Evolutionary conservation across 2,888 invertebrate genomes (phyloP), one percentile per base, ranked within the genome.

Genomic region (Eupithecia subumbrata): DNA sequence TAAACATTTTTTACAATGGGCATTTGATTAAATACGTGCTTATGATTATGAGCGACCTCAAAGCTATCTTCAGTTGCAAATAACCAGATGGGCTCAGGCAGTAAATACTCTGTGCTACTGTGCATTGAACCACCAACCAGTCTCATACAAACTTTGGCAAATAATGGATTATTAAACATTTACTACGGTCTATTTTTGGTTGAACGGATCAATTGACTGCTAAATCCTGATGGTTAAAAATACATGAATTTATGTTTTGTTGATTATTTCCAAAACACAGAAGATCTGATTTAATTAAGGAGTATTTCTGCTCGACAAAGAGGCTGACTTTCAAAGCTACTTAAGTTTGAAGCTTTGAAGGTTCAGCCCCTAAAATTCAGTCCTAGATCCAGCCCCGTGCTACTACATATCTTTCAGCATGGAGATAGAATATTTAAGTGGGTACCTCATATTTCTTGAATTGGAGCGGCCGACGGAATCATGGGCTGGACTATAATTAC

Each of bases 371-470:
- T 64, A 37, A n/a, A n/a, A 48, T 11, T 40, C 11, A 16, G 22
- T 16, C 52, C 48, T 71, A 40, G 30, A 88, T 91, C 86, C 91
- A 81, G 43, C 64, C n/a, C 73, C 40, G 73, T 69, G 52, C 79
- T 82, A 86, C 86, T 87, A 89, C 86, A 89, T 87, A 89, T 88
- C 87, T 88, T 85, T 78, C 80, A 82, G 80, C 84, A 84, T 85
- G 88, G 86, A 90, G 92, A 92, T 92, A 89, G 92, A 93, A 93
- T 93, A 91, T 89, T 89, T 86, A 87, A 92, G 90, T 84, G 86
- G 85, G 87, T 81, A 81, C 82, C 90, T 91, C 92, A 91, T 92
- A 91, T 89, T 91, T 92, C 89, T 91, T 90, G 86, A 85, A 92
- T 91, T 84, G 85, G 84, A 80, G 78, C 80, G 82, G 80, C 84